Conservation (phyloP, 1,140 invertebrate genomes). For the Cephus cinctus region DNA sequence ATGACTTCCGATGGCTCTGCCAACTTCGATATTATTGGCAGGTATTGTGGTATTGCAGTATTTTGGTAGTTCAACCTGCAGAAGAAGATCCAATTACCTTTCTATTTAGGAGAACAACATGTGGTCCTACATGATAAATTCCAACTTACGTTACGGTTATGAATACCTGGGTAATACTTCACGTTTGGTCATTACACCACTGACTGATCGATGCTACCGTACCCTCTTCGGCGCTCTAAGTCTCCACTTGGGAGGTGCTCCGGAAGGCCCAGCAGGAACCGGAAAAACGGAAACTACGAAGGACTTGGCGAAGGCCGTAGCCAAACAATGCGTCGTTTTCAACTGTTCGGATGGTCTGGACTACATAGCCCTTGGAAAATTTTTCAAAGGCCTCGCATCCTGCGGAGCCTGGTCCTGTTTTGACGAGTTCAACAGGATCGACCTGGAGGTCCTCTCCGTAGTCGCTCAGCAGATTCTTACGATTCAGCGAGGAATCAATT, state of each 20-base stretch:
- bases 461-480: constrained; percentile 88
- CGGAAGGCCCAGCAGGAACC: constrained; percentile 92
- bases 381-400: constrained; percentile 94
- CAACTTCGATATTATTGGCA: constrained; percentile 93
- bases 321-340: constrained; percentile 95
- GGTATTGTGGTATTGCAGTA: constrained; percentile 57
- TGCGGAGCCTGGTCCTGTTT: constrained; percentile 98
- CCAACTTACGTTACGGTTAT: constrained; percentile 86
- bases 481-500: constrained; percentile 77
- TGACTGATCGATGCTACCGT: constrained; percentile 91
- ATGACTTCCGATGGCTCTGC: constrained; percentile 90
- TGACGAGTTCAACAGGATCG: constrained; percentile 91
- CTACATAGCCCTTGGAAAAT: constrained; percentile 92
- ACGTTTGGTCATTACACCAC: constrained; percentile 84
- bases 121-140: constrained; percentile 86
- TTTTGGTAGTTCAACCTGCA: too few species aligned
- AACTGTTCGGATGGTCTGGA: constrained; percentile 94
- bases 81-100: too few species aligned
- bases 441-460: constrained; percentile 87
- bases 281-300: constrained; percentile 97
- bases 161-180: constrained; percentile 92
- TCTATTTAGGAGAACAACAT: constrained; percentile 61
- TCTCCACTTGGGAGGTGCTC: constrained; percentile 83
- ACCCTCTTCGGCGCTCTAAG: constrained; percentile 90
- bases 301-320: constrained; percentile 93